These are phyloP conservation scores for Cranoglanis bouderius DNA, from an alignment of 2,113 vertebrate genomes.

Conservation along the genomic window DNA sequence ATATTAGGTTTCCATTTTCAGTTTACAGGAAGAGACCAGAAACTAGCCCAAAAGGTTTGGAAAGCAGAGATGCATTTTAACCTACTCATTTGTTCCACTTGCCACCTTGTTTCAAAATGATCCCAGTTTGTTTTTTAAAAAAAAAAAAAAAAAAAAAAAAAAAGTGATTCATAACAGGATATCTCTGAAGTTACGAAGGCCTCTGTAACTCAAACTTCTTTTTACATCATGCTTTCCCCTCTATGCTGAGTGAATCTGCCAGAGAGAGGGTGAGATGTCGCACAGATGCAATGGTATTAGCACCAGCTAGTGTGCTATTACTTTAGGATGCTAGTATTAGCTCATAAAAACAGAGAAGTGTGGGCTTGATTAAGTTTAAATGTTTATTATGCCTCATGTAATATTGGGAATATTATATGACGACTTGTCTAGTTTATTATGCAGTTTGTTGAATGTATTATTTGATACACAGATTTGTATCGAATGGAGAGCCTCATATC, in stretches of 20 bases:
- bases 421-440: not conserved
- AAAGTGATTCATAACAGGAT: not conserved
- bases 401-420: not conserved
- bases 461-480: not conserved
- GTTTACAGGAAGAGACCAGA: not conserved
- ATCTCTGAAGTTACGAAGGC: not conserved
- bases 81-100: not conserved
- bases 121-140: not conserved
- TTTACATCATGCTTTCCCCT: not conserved
- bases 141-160: not conserved
- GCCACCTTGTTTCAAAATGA: not conserved
- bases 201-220: not conserved
- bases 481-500: not conserved
- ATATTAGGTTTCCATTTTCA: not conserved
- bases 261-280: not conserved
- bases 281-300: not conserved
- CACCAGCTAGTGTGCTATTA: not conserved
- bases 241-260: not conserved
- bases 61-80: not conserved
- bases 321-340: not conserved
- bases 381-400: not conserved
- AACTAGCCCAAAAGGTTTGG: not conserved
- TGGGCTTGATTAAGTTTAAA: not conserved
- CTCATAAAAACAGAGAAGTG: not conserved
- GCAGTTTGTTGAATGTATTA: not conserved